Evolutionary conservation across 2,797 vertebrate species (phyloP).

Genomic region (Thripadectes ignobilis): DNA sequence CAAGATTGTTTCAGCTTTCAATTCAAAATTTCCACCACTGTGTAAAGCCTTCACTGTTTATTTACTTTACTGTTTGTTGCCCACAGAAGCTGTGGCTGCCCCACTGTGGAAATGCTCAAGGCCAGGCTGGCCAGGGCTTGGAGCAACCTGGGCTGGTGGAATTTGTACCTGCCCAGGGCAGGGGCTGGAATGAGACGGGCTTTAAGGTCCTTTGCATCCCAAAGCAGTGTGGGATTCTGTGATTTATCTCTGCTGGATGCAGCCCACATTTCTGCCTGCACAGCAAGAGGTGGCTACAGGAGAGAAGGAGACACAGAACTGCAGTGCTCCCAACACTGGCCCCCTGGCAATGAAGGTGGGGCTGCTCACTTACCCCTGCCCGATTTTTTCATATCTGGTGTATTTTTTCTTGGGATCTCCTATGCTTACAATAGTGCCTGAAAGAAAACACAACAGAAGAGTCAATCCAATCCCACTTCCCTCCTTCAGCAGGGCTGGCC

Average conservation of each 20-base stretch:
- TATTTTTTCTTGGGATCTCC: constrained; percentile 99
- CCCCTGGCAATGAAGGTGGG: not conserved
- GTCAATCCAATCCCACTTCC: not conserved
- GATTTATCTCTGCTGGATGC: not conserved
- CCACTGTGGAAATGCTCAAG: not conserved
- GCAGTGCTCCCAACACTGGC: not conserved
- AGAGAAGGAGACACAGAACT: not conserved
- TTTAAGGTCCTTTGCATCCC: not conserved
- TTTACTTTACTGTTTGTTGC: not conserved
- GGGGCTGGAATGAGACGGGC: too few relatives aligned
- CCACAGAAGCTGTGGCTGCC: not conserved
- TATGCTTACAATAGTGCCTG: constrained; percentile 97
- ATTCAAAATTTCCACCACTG: not conserved
- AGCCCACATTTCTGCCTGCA: not conserved
- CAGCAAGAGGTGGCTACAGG: not conserved
- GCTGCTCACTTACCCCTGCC: constrained; percentile 89
- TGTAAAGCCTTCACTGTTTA: not conserved
- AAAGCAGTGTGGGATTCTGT: not conserved
- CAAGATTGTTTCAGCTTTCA: not conserved
- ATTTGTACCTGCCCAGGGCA: not conserved
- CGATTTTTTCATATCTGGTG: constrained; percentile 97
- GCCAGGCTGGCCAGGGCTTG: fast-evolving
- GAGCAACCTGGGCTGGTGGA: not conserved
- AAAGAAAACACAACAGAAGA: not conserved
- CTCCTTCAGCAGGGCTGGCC: not conserved